Conservation (phyloP, 2,888 invertebrate genomes). For the Phengaris alcon region DNA sequence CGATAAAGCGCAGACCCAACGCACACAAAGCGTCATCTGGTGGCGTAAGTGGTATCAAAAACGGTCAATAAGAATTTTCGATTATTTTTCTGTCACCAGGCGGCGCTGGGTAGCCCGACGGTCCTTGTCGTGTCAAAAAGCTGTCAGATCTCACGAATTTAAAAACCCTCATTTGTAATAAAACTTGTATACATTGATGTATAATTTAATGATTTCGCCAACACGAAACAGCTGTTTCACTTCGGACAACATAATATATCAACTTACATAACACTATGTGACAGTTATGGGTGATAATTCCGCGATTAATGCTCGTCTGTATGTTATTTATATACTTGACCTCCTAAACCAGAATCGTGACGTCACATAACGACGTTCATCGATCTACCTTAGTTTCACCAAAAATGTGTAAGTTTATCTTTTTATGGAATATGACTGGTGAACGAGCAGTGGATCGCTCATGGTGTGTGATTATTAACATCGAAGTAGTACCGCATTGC, state of each 20-base stretch:
- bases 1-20: too few species aligned
- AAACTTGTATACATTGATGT: constrained; percentile 38
- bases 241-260: constrained; percentile 2
- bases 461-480: too few species aligned
- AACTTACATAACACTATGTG: constrained; percentile 9
- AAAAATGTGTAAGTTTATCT: background rate
- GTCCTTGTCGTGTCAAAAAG: too few species aligned
- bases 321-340: background rate
- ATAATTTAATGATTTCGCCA: constrained; percentile 20
- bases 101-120: too few species aligned
- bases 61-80: too few species aligned
- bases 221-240: background rate
- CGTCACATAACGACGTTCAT: background rate
- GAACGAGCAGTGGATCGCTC: too few species aligned
- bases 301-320: background rate
- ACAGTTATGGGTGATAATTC: constrained; percentile 25
- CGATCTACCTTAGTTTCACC: background rate
- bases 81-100: too few species aligned
- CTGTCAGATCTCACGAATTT: too few species aligned
- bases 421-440: too few species aligned
- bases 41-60: too few species aligned
- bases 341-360: background rate
- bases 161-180: constrained; percentile 36
- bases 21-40: too few species aligned
- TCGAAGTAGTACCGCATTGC: too few species aligned